A percentile compares a stretch with the other conserved stretches of the same genome.
Conservation (phyloP, 2,113 vertebrate species). For the Cebus imitator region DNA sequence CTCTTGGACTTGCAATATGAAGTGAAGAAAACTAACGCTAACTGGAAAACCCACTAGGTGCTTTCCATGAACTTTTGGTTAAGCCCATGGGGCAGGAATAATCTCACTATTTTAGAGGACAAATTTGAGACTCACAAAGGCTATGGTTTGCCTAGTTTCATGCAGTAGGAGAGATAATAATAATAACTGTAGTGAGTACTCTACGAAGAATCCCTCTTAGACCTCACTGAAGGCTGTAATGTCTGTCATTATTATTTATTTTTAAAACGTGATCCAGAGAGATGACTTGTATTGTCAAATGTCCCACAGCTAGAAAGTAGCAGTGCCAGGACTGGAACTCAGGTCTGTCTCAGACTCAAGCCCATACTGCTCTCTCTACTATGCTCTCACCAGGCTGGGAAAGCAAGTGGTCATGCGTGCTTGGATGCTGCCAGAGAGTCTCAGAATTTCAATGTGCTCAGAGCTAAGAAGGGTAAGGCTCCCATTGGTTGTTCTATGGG, state of each 20-base stretch:
- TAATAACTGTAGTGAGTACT: background rate
- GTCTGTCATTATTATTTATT: background rate
- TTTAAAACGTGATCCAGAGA: background rate
- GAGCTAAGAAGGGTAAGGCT: background rate
- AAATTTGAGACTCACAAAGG: background rate
- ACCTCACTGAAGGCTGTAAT: background rate
- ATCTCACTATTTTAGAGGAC: background rate
- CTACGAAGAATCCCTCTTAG: background rate
- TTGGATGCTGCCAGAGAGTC: background rate
- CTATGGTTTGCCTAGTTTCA: background rate
- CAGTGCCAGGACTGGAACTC: background rate
- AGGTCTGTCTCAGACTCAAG: background rate
- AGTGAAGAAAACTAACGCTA: background rate
- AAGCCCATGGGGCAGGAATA: background rate
- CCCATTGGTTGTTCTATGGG: background rate
- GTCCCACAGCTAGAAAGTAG: background rate
- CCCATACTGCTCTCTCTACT: background rate
- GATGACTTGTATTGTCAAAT: background rate
- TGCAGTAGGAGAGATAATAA: background rate
- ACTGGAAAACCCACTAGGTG: background rate
- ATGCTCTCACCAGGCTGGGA: background rate
- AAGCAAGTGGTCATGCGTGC: background rate
- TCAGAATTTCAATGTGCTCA: background rate
- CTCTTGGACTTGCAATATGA: background rate
- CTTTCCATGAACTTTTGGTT: conserved; percentile 10